phyloP scores from a whole-genome alignment of 64 coral and sea anemone species.

The Montipora cactus region DNA sequence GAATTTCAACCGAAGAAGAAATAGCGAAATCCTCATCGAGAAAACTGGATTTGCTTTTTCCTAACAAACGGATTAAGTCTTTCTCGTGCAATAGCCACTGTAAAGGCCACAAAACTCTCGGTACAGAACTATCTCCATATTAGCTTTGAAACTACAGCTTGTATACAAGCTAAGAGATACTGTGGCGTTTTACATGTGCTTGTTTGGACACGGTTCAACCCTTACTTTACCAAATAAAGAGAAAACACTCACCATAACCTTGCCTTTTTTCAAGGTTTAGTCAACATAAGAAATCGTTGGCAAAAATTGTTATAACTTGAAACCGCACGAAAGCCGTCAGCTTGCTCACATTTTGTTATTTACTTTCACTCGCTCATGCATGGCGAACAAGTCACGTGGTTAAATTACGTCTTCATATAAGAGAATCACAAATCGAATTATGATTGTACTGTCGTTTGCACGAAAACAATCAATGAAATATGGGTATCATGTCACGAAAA shows the following conservation, averaged over 20 bases:
- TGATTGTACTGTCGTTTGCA: neutral
- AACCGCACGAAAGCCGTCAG: neutral
- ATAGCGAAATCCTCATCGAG: neutral
- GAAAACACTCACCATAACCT: slow-evolving; percentile 27
- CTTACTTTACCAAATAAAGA: neutral
- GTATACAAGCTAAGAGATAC: too few species aligned
- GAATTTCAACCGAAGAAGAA: neutral
- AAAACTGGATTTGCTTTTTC: neutral
- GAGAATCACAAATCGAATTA: slow-evolving; percentile 16
- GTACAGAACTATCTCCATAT: too few species aligned
- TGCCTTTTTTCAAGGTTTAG: neutral
- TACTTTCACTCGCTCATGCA: slow-evolving; percentile 12
- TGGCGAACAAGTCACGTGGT: slow-evolving; percentile 49
- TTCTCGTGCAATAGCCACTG: neutral
- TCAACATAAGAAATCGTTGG: neutral
- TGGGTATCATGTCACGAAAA: neutral
- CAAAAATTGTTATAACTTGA: neutral
- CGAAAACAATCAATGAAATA: neutral
- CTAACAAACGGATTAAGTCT: neutral
- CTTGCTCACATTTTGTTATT: neutral
- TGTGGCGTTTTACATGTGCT: too few species aligned
- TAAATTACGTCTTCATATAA: neutral
- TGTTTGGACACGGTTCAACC: too few species aligned
- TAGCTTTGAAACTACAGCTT: too few species aligned
- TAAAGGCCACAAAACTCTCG: neutral